Evolutionary conservation across 2,113 vertebrate genomes (phyloP).

Genomic region (Deroptyus accipitrinus): DNA sequence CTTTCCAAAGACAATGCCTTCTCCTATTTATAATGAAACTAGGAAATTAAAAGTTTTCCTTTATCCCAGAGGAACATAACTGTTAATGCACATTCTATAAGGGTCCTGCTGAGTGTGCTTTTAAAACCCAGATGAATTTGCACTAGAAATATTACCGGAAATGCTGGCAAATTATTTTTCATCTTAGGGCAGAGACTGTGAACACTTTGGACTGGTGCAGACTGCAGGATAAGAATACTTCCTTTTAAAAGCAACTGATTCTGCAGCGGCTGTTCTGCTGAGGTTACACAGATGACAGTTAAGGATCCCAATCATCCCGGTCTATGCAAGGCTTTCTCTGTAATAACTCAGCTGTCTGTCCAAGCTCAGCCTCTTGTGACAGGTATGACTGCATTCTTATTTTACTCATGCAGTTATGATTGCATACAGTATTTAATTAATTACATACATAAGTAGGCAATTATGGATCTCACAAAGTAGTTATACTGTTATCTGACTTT

Average conservation of each 20-base stretch:
- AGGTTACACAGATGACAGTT: neutral
- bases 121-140: neutral
- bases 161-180: neutral
- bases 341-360: neutral
- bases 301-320: neutral
- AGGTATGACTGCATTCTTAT: neutral
- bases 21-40: neutral
- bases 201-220: neutral
- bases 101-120: neutral
- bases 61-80: neutral
- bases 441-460: neutral
- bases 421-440: neutral
- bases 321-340: neutral
- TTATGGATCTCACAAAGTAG: neutral
- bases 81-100: neutral
- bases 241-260: neutral
- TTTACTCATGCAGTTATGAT: neutral
- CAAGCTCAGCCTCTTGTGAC: neutral
- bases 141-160: neutral
- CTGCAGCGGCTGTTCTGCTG: neutral
- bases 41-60: neutral
- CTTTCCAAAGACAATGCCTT: neutral
- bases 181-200: neutral
- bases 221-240: neutral
- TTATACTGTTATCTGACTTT: neutral